phyloP scores from a whole-genome alignment of 2,113 vertebrate genomes.

The Cyprinodon tularosa region DNA sequence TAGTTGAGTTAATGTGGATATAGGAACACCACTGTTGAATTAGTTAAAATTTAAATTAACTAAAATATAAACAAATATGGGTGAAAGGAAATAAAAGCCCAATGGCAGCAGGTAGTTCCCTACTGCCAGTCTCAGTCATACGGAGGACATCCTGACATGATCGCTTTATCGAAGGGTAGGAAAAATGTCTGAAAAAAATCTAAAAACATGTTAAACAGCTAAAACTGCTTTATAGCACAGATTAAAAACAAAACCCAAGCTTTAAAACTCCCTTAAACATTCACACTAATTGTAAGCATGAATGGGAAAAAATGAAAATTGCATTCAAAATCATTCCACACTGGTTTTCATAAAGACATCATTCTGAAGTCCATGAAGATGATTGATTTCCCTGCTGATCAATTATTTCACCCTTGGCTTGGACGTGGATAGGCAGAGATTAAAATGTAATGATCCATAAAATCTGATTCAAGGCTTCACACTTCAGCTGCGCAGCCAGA shows the following conservation, averaged over 20 bases:
- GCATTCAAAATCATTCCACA: conserved; percentile 56
- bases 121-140: conserved; percentile 26
- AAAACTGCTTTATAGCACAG: conserved; percentile 28
- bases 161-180: background rate
- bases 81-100: conserved; percentile 12
- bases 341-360: conserved; percentile 44
- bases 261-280: conserved; percentile 53
- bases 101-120: conserved; percentile 11
- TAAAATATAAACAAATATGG: conserved; percentile 29
- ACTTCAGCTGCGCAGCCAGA: conserved; percentile 16
- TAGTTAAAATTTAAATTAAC: conserved; percentile 51
- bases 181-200: conserved; percentile 20
- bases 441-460: conserved; percentile 62
- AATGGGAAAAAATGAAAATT: conserved; percentile 10
- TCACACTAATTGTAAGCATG: conserved; percentile 54
- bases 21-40: conserved; percentile 30
- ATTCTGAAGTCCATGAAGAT: conserved; percentile 57
- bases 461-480: conserved; percentile 54
- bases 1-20: conserved; percentile 48
- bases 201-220: conserved; percentile 8
- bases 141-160: conserved; percentile 4
- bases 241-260: conserved; percentile 37
- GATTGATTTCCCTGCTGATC: conserved; percentile 61
- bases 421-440: conserved; percentile 39
- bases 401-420: conserved; percentile 61